phyloP scores from a whole-genome alignment of 2,888 invertebrate genomes.

The Saturnia pavonia region DNA sequence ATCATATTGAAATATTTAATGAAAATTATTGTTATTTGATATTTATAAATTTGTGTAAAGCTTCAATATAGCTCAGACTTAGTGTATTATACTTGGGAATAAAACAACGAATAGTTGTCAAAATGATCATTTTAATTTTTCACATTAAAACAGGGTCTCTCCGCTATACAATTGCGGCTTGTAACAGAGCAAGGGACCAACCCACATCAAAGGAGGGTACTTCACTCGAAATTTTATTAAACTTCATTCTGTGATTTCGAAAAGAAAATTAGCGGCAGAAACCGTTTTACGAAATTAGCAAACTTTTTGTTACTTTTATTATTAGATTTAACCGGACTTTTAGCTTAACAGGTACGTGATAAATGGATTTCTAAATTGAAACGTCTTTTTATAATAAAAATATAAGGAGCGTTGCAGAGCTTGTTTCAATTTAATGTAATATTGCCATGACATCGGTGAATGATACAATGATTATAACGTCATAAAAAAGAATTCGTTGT shows the following conservation, averaged over 20 bases:
- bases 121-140: constrained; percentile 3
- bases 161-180: constrained; percentile 30
- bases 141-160: constrained; percentile 1
- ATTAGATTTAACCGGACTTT: constrained; percentile 32
- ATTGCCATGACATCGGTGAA: too few species aligned
- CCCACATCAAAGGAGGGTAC: constrained; percentile 44
- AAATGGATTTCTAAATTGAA: constrained; percentile 29
- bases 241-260: constrained; percentile 41
- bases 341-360: constrained; percentile 31
- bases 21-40: not conserved
- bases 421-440: too few species aligned
- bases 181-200: constrained; percentile 27
- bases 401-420: not conserved
- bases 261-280: constrained; percentile 44
- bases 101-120: not conserved
- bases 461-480: too few species aligned
- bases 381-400: not conserved
- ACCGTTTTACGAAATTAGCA: constrained; percentile 34
- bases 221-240: constrained; percentile 41
- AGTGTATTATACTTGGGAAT: not conserved
- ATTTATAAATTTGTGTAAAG: not conserved
- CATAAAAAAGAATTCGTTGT: too few species aligned
- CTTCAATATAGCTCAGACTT: not conserved
- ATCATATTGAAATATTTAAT: not conserved
- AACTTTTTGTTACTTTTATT: constrained; percentile 37